Evolutionary conservation across 2,113 vertebrate species (phyloP).

Genomic region (Danio rerio): GRCz12tu NC_133182.1:48083001-48083500

Average conservation of each 20-base stretch:
- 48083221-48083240: slow-evolving; percentile 67
- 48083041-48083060: slow-evolving; percentile 87
- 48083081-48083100: slow-evolving; percentile 85
- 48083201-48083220: slow-evolving; percentile 65
- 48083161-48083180: slow-evolving; percentile 54
- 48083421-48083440: no score
- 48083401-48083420: no score
- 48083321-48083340: no score
- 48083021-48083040: slow-evolving; percentile 83
- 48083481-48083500: no score
- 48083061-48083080: slow-evolving; percentile 85
- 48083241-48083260: slow-evolving; percentile 76
- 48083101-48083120: slow-evolving; percentile 77
- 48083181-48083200: slow-evolving; percentile 70
- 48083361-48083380: no score
- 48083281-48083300: slow-evolving; percentile 61
- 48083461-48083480: no score
- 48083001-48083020: slow-evolving; percentile 81
- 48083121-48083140: slow-evolving; percentile 76
- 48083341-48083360: not conserved
- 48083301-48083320: slow-evolving; percentile 54
- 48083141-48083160: slow-evolving; percentile 66
- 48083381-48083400: no score
- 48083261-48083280: slow-evolving; percentile 74
- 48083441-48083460: no score